Base-by-base conservation (phyloP, 2,888 invertebrate species). In the Nasonovia ribisnigri region DNA sequence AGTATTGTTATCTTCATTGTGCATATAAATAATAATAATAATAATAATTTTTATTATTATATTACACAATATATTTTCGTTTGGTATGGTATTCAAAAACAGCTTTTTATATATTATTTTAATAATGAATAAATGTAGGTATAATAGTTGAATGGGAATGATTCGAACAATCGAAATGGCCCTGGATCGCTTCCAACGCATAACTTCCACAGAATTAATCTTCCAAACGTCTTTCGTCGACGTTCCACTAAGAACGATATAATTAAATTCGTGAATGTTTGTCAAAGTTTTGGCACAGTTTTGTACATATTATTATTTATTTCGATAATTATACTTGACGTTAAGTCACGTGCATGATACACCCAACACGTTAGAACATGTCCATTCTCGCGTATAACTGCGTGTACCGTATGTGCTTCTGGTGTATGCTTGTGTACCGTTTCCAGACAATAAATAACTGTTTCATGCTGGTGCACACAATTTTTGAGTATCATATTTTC, bases 31-130 rank as follows among this genome's bases (percentile, higher is more conserved):
- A 54, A 54, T 57, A 57, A 57, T 57, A 6, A 88, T 51, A 42
- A 77, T 77, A 77, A 77, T 77, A 36, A 77, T 77, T 36, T 77
- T 20, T 77, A 88, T 88, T 16, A 87, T 87, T 87, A 86, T 16
- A 88, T 51, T 36, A 48, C 20, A 77, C 77, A 77, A 77, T 77
- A 77, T 36, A 77, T 36, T 77, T 36, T 67, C 3, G 36, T 77
- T 77, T 36, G 77, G 36, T 48, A 20, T 4, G 87, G 8, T 48
- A 87, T 87, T 87, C 48, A n/a, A 87, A 87, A 87, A 36, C 36
- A 36, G 36, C 36, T 77, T 77, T 77, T 77, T 77, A 77, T 67
- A 67, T 54, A 54, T 54, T 54, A 54, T 54, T 77, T 77, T 77
- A 77, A 77, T 77, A 77, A 77, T 77, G 67, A n/a, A 77, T 36